phyloP scores from a whole-genome alignment of 2,113 vertebrate species.

The Leptobrachium leishanense region DNA sequence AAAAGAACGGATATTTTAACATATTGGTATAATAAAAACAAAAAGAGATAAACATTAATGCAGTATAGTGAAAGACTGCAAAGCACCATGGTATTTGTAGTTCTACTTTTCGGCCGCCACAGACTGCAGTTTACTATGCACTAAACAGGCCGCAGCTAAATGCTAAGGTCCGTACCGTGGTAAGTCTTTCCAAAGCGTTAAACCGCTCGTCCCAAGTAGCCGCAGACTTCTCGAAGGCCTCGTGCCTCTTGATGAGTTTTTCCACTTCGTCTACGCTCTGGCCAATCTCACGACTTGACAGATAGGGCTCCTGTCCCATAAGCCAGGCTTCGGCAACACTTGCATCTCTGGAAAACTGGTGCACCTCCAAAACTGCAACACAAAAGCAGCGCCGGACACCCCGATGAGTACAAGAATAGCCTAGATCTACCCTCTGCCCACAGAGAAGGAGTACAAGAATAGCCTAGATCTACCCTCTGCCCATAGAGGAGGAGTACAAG shows the following conservation, averaged over 20 bases:
- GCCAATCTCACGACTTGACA: slow-evolving; percentile 87
- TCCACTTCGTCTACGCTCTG: slow-evolving; percentile 95
- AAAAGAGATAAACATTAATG: no score
- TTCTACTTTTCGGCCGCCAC: no score
- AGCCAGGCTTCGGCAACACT: slow-evolving; percentile 96
- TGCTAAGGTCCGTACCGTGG: slow-evolving; percentile 72
- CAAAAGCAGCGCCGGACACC: background rate
- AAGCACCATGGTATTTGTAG: no score
- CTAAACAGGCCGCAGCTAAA: background rate
- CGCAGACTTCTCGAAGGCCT: slow-evolving; percentile 95
- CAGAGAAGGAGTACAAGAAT: no score
- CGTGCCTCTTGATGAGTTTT: slow-evolving; percentile 93
- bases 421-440: background rate
- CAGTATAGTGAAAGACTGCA: no score
- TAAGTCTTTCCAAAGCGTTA: slow-evolving; percentile 89
- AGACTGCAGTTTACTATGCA: no score
- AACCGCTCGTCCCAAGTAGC: slow-evolving; percentile 97
- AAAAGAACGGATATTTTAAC: no score
- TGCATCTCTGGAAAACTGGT: slow-evolving; percentile 94
- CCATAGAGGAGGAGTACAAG: no score
- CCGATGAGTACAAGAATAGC: background rate
- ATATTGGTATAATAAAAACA: no score
- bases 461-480: no score
- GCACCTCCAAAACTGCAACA: slow-evolving; percentile 88
- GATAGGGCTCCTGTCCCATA: slow-evolving; percentile 90